These are phyloP conservation scores for Scortum barcoo DNA, from an alignment of 2,113 vertebrate genomes.

Conservation along the genomic window DNA sequence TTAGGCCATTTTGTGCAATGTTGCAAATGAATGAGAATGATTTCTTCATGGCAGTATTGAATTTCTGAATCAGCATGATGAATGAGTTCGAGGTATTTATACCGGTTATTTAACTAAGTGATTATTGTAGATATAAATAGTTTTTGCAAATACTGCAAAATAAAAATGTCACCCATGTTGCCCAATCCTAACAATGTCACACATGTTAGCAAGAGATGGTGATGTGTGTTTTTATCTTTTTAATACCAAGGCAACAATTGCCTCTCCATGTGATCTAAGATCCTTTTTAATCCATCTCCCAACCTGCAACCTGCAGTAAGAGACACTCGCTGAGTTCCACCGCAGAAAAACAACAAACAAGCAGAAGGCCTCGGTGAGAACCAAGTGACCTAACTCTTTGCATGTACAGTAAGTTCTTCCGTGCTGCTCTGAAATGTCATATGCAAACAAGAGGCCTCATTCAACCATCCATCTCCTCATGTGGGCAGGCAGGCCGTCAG, in stretches of 20 bases:
- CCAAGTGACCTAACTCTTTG: conserved; percentile 22
- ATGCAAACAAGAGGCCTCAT: conserved; percentile 61
- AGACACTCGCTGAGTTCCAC: not conserved
- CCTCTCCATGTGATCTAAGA: not conserved
- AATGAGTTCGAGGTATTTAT: not conserved
- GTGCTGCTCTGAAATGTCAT: conserved; percentile 46
- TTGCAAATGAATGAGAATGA: not conserved
- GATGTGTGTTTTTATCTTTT: not conserved
- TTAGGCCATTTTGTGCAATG: not conserved
- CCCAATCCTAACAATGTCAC: not conserved
- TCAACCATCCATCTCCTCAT: conserved; percentile 55
- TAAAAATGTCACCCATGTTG: not conserved
- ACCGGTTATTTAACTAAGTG: too few relatives aligned
- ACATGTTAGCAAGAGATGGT: not conserved
- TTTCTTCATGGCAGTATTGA: not conserved
- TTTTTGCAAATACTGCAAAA: not conserved
- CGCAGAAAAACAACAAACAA: conserved; percentile 20
- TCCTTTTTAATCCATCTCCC: not conserved
- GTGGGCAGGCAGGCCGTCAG: conserved; percentile 40
- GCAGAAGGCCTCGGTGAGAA: not conserved
- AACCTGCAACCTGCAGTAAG: not conserved
- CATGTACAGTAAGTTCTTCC: conserved; percentile 63
- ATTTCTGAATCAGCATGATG: not conserved
- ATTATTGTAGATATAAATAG: not conserved
- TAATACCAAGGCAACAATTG: not conserved